These are phyloP conservation scores for Heterodera filipjevi DNA, from an alignment of 2,888 invertebrate species.

Conservation along the genomic window DNA sequence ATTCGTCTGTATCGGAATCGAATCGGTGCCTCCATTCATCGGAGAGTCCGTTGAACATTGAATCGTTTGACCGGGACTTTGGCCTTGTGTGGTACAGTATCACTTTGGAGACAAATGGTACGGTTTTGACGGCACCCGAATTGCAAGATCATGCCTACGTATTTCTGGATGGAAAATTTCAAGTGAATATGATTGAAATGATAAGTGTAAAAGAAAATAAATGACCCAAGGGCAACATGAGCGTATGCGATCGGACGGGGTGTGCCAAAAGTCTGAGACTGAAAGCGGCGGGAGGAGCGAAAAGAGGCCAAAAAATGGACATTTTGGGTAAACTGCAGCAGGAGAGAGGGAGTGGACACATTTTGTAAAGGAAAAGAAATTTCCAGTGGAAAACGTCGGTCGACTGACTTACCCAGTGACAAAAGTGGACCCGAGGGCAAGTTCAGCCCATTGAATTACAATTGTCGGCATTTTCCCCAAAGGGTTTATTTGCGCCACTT, in stretches of 20 bases:
- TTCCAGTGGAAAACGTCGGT: constrained; percentile 80
- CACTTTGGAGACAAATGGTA: constrained; percentile 1
- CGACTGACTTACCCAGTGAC: constrained; percentile 73
- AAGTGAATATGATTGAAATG: constrained; percentile 36
- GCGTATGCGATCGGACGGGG: constrained; percentile 25
- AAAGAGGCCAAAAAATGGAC: neutral
- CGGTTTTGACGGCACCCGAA: constrained; percentile 41
- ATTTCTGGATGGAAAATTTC: constrained; percentile 46
- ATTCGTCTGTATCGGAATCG: neutral
- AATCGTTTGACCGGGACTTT: constrained; percentile 50
- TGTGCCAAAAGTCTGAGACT: constrained; percentile 2
- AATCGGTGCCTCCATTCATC: neutral
- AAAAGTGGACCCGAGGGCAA: constrained; percentile 23
- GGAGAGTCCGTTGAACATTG: constrained; percentile 51
- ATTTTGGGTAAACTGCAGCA: neutral
- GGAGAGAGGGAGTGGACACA: too few species aligned
- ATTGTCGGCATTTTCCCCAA: neutral
- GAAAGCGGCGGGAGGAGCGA: neutral
- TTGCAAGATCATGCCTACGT: constrained; percentile 56
- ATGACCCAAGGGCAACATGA: constrained; percentile 17
- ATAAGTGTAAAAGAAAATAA: neutral
- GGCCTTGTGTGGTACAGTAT: constrained; percentile 54
- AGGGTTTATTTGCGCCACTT: constrained; percentile 70
- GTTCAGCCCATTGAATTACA: neutral
- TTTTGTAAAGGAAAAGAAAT: neutral